Base-by-base conservation (phyloP, 1,140 invertebrate species). In the Lordiphosa mommai region DNA sequence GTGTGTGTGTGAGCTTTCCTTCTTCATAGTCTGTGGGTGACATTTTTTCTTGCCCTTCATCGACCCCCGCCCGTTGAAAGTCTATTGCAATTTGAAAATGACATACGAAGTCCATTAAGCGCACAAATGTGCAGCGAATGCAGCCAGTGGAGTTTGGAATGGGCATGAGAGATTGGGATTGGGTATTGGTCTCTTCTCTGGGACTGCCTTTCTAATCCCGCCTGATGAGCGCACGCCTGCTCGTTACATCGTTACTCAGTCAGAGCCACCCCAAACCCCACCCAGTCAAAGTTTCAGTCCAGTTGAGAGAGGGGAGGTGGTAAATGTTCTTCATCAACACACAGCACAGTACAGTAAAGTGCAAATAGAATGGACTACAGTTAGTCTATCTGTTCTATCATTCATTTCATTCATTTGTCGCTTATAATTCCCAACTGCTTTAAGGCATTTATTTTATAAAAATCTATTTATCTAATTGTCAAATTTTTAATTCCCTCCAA, bases 51-150 rank as follows among this genome's bases (percentile, higher is more conserved):
- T 60, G 57, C 56, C 58, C 61, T 49, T 43, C 13, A 50, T 50
- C 32, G 61, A 17, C 49, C 61, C 20, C 20, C n/a, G n/a, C n/a
- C 51, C 50, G 59, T 61, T 66, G 55, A 68, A 76, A 84, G 77
- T 82, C 77, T 76, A 82, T 84, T 82, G 77, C 77, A 82, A 82
- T 82, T 82, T 84, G 77, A 82, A 82, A 82, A 82, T 82, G 77
- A 82, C 77, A 82, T 82, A 82, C 77, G 77, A 82, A 82, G 77
- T 82, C 77, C 77, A 82, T 82, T 82, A 82, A 84, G 77, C 63
- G 58, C 74, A 65, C 72, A 76, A 72, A 70, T 70, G 67, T 70
- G 53, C 71, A 74, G 50, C 58, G 40, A 47, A 65, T 72, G 61
- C 72, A 67, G 27, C 72, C 61, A 16, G 4, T 5, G 20, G 40